These are phyloP conservation scores for Drosophila greeni DNA, from an alignment of 2,888 invertebrate species.

Conservation along the genomic window DNA sequence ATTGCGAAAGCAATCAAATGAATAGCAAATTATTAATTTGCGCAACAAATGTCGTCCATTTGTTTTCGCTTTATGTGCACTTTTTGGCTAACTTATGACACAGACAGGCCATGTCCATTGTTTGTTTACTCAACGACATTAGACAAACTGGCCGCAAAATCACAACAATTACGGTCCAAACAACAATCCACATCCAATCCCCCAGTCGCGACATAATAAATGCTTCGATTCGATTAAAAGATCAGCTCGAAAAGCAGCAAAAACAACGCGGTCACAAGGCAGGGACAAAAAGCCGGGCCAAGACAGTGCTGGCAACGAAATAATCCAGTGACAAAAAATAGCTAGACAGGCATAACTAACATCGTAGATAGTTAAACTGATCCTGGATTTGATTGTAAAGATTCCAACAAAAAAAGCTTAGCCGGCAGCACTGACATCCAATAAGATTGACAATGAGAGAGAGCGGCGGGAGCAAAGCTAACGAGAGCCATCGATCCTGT, in stretches of 20 bases:
- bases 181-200: slow-evolving; percentile 25
- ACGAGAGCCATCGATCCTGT: slow-evolving; percentile 29
- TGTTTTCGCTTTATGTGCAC: slow-evolving; percentile 42
- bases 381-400: not conserved
- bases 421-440: slow-evolving; percentile 25
- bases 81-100: slow-evolving; percentile 63
- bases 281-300: slow-evolving; percentile 32
- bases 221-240: slow-evolving; percentile 74
- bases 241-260: slow-evolving; percentile 54
- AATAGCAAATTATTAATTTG: slow-evolving; percentile 64
- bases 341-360: not conserved
- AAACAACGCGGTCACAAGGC: slow-evolving; percentile 27
- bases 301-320: slow-evolving; percentile 1
- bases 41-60: slow-evolving; percentile 64
- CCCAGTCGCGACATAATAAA: slow-evolving; percentile 60
- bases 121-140: slow-evolving; percentile 69
- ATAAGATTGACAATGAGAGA: slow-evolving; percentile 65
- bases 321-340: not conserved
- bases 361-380: slow-evolving; percentile 43
- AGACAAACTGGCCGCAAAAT: slow-evolving; percentile 61
- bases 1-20: slow-evolving; percentile 22
- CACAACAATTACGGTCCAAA: slow-evolving; percentile 43
- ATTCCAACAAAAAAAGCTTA: slow-evolving; percentile 8
- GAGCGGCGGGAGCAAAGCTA: slow-evolving; percentile 35
- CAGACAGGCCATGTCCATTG: slow-evolving; percentile 59